Evolutionary conservation across 2,113 vertebrate genomes (phyloP), one percentile per base, ranked within the genome.

Genomic region (Amphiprion percula): DNA sequence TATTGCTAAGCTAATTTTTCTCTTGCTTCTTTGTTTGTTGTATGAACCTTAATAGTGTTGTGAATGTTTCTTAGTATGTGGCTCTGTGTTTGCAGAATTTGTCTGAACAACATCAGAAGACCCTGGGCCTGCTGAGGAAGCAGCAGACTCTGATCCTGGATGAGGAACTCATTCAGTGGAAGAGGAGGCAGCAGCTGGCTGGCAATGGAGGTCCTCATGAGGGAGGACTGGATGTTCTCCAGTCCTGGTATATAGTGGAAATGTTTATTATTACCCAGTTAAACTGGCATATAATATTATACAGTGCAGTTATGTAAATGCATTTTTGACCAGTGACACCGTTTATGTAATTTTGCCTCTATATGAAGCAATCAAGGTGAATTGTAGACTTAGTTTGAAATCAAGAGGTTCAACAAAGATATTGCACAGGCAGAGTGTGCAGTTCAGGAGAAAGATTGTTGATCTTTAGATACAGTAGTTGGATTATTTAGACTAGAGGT

Each of bases 61-160:
- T 44, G 1, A 44, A n/a, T 47, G 16, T 67, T 47, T 58, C 49
- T 79, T 60, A 72, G 63, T 24, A 8, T 68, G 26, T 33, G 52
- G 19, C 28, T 77, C 52, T 84, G 10, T 86, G 39, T 71, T 28
- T 82, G 21, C 87, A 96, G 96, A 95, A 96, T 84, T 87, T 96
- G 83, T 95, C 96, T 0, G 96, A 98, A 85, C 97, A 98, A 89
- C 97, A 98, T 85, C 97, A 97, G 91, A 96, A 97, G 92, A 97
- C 96, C 10, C 83, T 98, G 89, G 90, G 94, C 79, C 92, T 97
- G 87, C 93, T 98, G 83, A 94, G 96, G 74, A 97, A 97, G 81
- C 96, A 97, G 77, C 97, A 97, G 90, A 97, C 96, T 0, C 91
- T 97, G 84, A 98, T 98, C 68, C 93, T 98, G 84, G 97, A 98